Evolutionary conservation across 2,113 vertebrate species (phyloP).

Genomic region (Cariama cristata): DNA sequence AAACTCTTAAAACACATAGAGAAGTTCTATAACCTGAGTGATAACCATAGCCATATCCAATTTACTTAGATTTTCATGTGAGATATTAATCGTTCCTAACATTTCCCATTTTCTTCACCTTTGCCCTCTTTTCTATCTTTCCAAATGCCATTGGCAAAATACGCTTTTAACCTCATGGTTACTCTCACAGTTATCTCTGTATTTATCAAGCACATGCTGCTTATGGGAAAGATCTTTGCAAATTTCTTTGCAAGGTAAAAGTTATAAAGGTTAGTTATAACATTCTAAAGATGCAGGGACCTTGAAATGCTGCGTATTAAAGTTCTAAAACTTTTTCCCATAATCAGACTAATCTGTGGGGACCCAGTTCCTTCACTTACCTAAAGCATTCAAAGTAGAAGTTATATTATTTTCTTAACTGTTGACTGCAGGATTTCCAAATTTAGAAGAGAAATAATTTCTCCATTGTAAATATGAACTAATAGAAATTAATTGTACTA

Average conservation of each 20-base stretch:
- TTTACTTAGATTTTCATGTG: not conserved
- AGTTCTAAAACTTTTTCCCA: not conserved
- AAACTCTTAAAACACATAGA: not conserved
- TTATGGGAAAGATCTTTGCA: not conserved
- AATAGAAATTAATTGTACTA: not conserved
- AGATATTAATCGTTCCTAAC: not conserved
- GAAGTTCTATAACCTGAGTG: not conserved
- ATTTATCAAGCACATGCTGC: not conserved
- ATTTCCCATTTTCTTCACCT: not conserved
- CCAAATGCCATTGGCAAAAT: not conserved
- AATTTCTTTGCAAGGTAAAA: not conserved
- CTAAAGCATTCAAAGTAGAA: slow-evolving; percentile 8
- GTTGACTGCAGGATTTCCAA: slow-evolving; percentile 7
- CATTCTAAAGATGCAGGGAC: not conserved
- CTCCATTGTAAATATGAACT: not conserved
- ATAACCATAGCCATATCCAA: not conserved
- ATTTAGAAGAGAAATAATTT: not conserved
- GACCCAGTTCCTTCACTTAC: slow-evolving; percentile 10
- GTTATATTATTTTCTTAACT: not conserved
- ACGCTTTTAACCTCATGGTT: not conserved
- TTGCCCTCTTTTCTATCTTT: not conserved
- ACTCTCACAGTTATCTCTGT: not conserved
- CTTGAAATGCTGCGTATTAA: not conserved
- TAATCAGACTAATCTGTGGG: slow-evolving; percentile 4
- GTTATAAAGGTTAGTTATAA: not conserved